Evolutionary conservation across 2,888 invertebrate genomes (phyloP), one percentile per base, ranked within the genome.

Genomic region (Venusia cambrica): DNA sequence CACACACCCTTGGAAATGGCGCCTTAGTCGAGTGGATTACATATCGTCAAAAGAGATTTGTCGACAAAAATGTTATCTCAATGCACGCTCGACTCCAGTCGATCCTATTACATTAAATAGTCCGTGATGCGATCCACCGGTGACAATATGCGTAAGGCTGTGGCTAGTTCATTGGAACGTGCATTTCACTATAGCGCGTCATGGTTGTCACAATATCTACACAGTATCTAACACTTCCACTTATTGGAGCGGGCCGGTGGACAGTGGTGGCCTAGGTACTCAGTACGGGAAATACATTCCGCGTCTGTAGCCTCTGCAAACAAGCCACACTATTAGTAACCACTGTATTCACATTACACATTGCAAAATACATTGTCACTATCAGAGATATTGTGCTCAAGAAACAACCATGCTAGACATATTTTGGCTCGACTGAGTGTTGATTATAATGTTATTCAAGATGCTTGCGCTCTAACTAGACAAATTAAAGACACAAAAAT

Each of bases 271-370:
- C 45, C 74, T 62, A 21, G 18, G 16, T 71, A 72, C 84, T 92
- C 90, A 92, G 90, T 92, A 92, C 54, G 92, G 92, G 70, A 88
- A 92, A 88, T 90, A 92, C 62, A 74, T 75, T 73, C 91, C 92
- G 73, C 92, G 90, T 79, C 92, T 90, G 85, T 84, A 90, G 72
- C 89, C 90, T 90, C 92, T 92, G 88, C 76, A 85, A 89, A 88
- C 81, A 88, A 83, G 80, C 58, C 71, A 72, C 63, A 58, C 61
- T 56, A 65, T 78, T 73, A 72, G 53, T 60, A 53, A 57, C 45
- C 43, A 34, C 48, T 45, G 39, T 46, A 20, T 18, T 22, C n/a
- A n/a, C n/a, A 26, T 15, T 17, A 9, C 19, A n/a, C 15, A 32
- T 8, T 38, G 27, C 3, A 21, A 19, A 21, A 24, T 6, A 32